Conservation (phyloP, 2,797 vertebrate genomes). For the Eutrigla gurnardus region DNA sequence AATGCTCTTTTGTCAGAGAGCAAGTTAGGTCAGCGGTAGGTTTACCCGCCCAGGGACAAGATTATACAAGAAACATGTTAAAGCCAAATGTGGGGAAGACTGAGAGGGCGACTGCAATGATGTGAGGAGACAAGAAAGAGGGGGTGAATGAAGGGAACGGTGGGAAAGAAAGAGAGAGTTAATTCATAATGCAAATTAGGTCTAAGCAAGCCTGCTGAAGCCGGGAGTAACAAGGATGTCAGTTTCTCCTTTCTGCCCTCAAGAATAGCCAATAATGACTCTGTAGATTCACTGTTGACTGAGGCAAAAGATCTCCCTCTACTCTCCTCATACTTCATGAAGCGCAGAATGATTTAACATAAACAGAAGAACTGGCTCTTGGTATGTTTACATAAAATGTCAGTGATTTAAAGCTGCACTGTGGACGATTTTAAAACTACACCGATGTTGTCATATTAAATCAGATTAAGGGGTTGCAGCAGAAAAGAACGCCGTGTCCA, state of each 20-base stretch:
- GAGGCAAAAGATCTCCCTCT: neutral
- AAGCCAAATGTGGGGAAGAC: neutral
- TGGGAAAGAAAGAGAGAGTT: neutral
- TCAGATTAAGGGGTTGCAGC: constrained; percentile 13
- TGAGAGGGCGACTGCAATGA: neutral
- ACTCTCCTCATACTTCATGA: neutral
- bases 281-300: no score
- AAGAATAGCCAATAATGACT: no score
- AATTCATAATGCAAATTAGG: no score
- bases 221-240: no score
- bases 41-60: neutral
- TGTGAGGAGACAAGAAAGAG: neutral
- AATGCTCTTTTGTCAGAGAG: constrained; percentile 12
- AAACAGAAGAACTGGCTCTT: neutral
- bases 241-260: no score
- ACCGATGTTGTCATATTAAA: constrained; percentile 21
- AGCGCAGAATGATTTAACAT: constrained; percentile 13
- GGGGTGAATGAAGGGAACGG: no score
- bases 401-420: constrained; percentile 27
- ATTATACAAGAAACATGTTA: constrained; percentile 28
- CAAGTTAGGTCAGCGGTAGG: neutral
- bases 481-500: neutral
- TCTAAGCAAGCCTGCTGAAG: no score
- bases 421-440: neutral
- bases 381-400: constrained; percentile 15